Conservation (phyloP, 1,140 invertebrate species). For the Dendrolimus punctatus region DNA sequence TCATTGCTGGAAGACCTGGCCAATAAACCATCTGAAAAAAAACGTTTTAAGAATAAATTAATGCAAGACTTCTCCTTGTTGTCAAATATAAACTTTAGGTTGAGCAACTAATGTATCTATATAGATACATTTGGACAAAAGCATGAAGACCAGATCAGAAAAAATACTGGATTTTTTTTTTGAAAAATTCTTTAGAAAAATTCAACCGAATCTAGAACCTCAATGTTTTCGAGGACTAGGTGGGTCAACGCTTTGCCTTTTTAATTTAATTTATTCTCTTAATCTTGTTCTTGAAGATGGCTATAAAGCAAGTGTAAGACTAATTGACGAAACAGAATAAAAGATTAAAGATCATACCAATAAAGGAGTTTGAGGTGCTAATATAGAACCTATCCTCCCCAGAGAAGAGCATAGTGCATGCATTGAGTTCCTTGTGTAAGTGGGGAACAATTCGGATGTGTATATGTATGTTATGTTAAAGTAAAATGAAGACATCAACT, state of each 20-base stretch:
- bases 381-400: conserved; percentile 76
- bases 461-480: conserved; percentile 77
- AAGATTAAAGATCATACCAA: conserved; percentile 39
- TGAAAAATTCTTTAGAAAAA: not conserved
- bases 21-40: conserved; percentile 40
- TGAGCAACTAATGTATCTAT: too few relatives aligned
- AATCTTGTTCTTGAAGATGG: not conserved
- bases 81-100: not conserved
- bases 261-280: not conserved
- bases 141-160: too few relatives aligned
- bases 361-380: conserved; percentile 76
- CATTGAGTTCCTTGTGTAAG: conserved; percentile 76
- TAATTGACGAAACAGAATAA: conserved; percentile 3
- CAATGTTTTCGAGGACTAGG: not conserved
- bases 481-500: conserved; percentile 74
- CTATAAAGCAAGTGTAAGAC: not conserved
- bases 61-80: too few relatives aligned
- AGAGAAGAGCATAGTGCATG: conserved; percentile 78
- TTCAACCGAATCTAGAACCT: not conserved
- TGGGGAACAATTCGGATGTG: conserved; percentile 80
- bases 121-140: too few relatives aligned
- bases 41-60: not conserved
- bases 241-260: not conserved
- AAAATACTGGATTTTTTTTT: too few relatives aligned
- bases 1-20: conserved; percentile 35